Evolutionary conservation across 1,140 invertebrate species (phyloP), one percentile per base, ranked within the genome.

Genomic region (Drusus annulatus): DNA sequence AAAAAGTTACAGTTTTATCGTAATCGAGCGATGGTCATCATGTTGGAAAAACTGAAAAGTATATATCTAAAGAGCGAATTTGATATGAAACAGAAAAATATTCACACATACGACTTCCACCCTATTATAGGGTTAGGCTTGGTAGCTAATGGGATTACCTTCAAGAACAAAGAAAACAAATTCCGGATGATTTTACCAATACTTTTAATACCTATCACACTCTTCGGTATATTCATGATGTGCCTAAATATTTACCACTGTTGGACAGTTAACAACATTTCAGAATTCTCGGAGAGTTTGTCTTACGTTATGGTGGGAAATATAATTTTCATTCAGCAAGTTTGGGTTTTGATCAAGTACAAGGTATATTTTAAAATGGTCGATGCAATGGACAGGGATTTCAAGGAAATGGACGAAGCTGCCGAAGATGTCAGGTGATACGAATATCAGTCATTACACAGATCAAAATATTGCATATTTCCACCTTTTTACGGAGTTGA

Each of bases 41-140:
- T 68, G 73, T 68, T 80, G 6, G 21, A 80, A 68, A 60, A 58
- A 21, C 5, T 76, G 7, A 80, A 76, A 56, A 31, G 31, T 23
- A 51, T 77, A 50, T 78, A 74, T 15, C 69, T 73, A 45, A 81
- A 78, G 54, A 31, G 21, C 19, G 23, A 50, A 45, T 81, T 81
- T 28, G 58, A 81, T 36, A 54, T 63, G 2, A 31, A 50, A 8
- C 8, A 23, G 31, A 51, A n/a, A 10, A 21, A 51, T 52, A 78
- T 81, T 3, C 73, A 69, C n/a, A 25, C 76, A 0, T 78, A 65
- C 17, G 68, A 81, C 50, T 81, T 51, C 54, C 80, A 81, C 10
- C 50, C 15, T n/a, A 15, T 74, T 2, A 17, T 65, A 3, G 60
- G 25, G 23, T 31, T 74, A 15, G 36, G 36, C 19, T 45, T 81